Evolutionary conservation across 1,140 invertebrate genomes (phyloP).

Genomic region (Cydia pomonella): DNA sequence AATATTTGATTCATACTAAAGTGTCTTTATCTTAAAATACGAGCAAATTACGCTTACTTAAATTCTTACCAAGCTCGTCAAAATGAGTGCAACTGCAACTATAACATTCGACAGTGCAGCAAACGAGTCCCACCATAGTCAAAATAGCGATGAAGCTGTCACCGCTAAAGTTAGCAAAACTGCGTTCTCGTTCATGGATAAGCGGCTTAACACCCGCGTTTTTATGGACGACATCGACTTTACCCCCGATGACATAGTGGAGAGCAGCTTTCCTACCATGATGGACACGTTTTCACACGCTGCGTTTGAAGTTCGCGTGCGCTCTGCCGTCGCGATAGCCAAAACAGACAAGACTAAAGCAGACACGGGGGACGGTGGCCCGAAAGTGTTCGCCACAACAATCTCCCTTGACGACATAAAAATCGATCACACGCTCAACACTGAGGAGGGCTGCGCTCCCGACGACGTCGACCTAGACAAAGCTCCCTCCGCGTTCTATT

Average conservation of each 20-base stretch:
- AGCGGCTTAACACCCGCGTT: slow-evolving; percentile 53
- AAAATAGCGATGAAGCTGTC: slow-evolving; percentile 38
- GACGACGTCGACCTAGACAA: slow-evolving; percentile 57
- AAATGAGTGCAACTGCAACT: neutral
- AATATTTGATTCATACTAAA: too few relatives aligned
- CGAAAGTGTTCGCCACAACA: slow-evolving; percentile 70
- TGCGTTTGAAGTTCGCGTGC: slow-evolving; percentile 58
- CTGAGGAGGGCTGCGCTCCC: slow-evolving; percentile 54
- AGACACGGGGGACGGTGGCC: slow-evolving; percentile 46
- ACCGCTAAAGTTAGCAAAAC: slow-evolving; percentile 44
- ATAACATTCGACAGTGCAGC: neutral
- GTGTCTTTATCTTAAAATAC: neutral
- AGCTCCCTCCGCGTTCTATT: slow-evolving; percentile 78
- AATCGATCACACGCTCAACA: slow-evolving; percentile 75
- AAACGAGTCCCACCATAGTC: slow-evolving; percentile 40
- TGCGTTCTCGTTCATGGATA: slow-evolving; percentile 57
- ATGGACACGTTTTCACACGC: slow-evolving; percentile 60
- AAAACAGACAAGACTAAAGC: slow-evolving; percentile 48
- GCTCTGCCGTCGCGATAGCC: slow-evolving; percentile 50
- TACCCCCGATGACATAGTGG: slow-evolving; percentile 60
- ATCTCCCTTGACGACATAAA: slow-evolving; percentile 75
- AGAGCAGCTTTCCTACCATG: slow-evolving; percentile 56
- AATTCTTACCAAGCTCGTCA: neutral
- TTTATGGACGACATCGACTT: slow-evolving; percentile 50
- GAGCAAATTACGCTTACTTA: neutral